Percentiles rank a stretch among this genome's conserved stretches.
Conservation (phyloP, 2,113 vertebrate species). For the Myodes glareolus region DNA sequence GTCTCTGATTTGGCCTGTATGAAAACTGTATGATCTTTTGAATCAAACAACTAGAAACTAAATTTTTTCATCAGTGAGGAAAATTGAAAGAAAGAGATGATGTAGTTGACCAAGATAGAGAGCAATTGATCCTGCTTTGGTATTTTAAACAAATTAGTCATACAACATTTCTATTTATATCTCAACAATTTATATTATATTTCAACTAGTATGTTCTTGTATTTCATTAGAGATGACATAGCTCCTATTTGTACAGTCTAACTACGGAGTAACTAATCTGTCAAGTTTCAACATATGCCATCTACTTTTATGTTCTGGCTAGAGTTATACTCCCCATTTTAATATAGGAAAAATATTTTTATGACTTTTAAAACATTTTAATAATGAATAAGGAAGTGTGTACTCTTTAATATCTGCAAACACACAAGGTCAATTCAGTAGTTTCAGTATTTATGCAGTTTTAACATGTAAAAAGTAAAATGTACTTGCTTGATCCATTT, state of each 20-base stretch:
- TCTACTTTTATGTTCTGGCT: not conserved
- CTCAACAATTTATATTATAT: not conserved
- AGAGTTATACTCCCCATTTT: conserved; percentile 43
- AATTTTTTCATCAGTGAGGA: not conserved
- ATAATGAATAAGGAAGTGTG: not conserved
- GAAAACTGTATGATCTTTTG: not conserved
- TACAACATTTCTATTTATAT: not conserved
- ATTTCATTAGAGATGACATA: not conserved
- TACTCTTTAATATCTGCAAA: not conserved
- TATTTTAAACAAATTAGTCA: not conserved
- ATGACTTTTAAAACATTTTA: not conserved
- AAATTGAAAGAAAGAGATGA: not conserved
- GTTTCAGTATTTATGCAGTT: not conserved
- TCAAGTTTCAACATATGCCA: not conserved
- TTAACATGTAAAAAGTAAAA: not conserved
- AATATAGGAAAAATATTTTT: not conserved
- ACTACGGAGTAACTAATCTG: not conserved
- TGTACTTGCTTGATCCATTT: not conserved
- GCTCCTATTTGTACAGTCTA: not conserved
- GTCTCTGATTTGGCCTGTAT: not conserved
- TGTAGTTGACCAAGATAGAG: not conserved
- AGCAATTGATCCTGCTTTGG: not conserved
- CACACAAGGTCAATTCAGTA: conserved; percentile 1
- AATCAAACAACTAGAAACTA: not conserved
- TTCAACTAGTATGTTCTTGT: conserved; percentile 15